These are phyloP conservation scores for Heteractis magnifica DNA, from an alignment of 92 coral and sea anemone genomes.

Conservation along the genomic window DNA sequence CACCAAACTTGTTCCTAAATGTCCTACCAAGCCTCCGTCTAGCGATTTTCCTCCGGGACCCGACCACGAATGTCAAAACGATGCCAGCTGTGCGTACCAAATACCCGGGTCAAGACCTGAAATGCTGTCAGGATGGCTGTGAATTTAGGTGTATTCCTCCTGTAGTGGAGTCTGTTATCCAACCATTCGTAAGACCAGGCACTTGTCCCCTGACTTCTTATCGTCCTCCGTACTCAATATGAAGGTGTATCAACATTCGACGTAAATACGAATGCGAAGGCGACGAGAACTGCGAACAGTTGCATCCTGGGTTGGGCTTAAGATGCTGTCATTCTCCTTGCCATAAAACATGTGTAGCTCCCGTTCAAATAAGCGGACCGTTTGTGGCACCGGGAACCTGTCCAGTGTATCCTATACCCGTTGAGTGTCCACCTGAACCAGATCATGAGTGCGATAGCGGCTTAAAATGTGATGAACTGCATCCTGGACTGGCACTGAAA, in stretches of 20 bases:
- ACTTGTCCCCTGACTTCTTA: too few relatives aligned
- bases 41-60: neutral
- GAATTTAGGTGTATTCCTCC: too few relatives aligned
- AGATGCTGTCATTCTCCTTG: neutral
- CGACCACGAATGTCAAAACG: neutral
- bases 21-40: neutral
- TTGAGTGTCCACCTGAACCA: conserved; percentile 34
- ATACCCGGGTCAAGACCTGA: neutral
- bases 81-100: neutral
- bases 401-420: neutral
- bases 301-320: neutral
- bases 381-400: conserved; percentile 9
- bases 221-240: too few relatives aligned
- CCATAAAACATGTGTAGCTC: too few relatives aligned
- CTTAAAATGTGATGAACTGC: neutral
- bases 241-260: too few relatives aligned
- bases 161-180: too few relatives aligned
- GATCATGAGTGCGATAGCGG: conserved; percentile 24
- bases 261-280: too few relatives aligned
- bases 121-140: neutral
- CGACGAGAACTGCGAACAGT: too few relatives aligned
- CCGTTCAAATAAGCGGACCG: too few relatives aligned
- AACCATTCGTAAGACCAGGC: too few relatives aligned
- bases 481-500: conserved; percentile 21
- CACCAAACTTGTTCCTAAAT: neutral